These are phyloP conservation scores for Phyto melanocephala DNA, from an alignment of 2,888 invertebrate species.

Conservation along the genomic window DNA sequence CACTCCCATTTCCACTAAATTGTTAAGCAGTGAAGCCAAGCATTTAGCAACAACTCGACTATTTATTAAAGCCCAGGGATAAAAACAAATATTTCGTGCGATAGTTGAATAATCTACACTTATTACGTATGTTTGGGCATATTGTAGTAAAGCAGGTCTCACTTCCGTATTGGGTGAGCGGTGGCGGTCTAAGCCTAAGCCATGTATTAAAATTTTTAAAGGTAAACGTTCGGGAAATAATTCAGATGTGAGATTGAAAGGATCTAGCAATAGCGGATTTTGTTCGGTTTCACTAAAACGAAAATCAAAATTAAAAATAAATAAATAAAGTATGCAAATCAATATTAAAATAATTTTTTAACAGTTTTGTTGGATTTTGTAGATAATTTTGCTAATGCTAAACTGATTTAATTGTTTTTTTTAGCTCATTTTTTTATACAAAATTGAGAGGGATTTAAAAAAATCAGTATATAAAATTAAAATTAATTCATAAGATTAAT, in stretches of 20 bases:
- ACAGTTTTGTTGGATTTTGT: too few relatives aligned
- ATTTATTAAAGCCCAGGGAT: constrained; percentile 81
- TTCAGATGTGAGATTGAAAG: constrained; percentile 62
- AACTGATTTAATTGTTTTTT: too few relatives aligned
- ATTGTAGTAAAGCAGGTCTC: constrained; percentile 81
- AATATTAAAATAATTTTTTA: too few relatives aligned
- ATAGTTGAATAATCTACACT: constrained; percentile 83
- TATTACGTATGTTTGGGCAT: constrained; percentile 82
- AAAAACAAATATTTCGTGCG: constrained; percentile 81
- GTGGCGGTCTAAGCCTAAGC: constrained; percentile 82
- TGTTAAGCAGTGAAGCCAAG: constrained; percentile 81
- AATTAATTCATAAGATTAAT: too few relatives aligned
- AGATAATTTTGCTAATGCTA: too few relatives aligned
- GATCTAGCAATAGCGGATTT: constrained; percentile 79
- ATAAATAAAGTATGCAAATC: background rate
- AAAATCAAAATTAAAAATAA: background rate
- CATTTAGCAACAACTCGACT: constrained; percentile 82
- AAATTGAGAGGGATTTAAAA: too few relatives aligned
- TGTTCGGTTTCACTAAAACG: constrained; percentile 68
- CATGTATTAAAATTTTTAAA: constrained; percentile 83
- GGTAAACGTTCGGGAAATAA: constrained; percentile 72
- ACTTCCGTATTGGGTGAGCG: constrained; percentile 82
- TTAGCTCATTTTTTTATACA: too few relatives aligned
- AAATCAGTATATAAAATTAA: too few relatives aligned
- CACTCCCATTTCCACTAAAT: constrained; percentile 77